These are phyloP conservation scores for Tricholaema leucomelas DNA, from an alignment of 2,113 vertebrate species.

Conservation along the genomic window DNA sequence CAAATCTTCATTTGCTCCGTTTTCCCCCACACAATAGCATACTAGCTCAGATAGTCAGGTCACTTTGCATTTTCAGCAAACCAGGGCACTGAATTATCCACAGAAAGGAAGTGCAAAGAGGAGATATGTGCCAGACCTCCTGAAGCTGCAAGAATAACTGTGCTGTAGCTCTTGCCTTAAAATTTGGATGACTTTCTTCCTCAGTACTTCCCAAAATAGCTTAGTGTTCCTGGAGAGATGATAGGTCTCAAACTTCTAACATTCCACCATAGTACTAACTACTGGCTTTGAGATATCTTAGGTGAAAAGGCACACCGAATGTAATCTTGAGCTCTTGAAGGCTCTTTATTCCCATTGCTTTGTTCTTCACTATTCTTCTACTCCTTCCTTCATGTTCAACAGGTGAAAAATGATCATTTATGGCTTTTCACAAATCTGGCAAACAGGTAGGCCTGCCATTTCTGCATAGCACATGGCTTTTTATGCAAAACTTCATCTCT, in stretches of 20 bases:
- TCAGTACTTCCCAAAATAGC: neutral
- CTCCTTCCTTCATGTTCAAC: neutral
- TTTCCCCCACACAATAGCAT: neutral
- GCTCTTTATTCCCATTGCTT: neutral
- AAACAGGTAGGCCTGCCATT: neutral
- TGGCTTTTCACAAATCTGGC: neutral
- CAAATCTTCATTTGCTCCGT: neutral
- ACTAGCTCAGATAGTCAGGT: too few species aligned
- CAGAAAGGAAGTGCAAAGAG: neutral
- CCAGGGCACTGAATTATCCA: neutral
- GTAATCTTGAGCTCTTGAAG: neutral
- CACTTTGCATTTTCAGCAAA: too few species aligned
- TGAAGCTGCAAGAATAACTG: neutral
- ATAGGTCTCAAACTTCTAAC: neutral
- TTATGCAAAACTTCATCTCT: conserved; percentile 23
- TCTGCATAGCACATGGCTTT: neutral
- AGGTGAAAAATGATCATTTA: conserved; percentile 1
- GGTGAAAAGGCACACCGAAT: neutral
- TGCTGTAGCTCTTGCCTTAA: neutral
- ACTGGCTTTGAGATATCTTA: neutral
- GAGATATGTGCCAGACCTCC: neutral
- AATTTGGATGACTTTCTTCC: neutral
- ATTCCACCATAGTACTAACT: neutral
- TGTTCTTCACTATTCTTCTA: neutral
- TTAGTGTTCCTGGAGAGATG: neutral